Conservation (phyloP, 2,113 vertebrate species). For the Podarcis raffonei region DNA sequence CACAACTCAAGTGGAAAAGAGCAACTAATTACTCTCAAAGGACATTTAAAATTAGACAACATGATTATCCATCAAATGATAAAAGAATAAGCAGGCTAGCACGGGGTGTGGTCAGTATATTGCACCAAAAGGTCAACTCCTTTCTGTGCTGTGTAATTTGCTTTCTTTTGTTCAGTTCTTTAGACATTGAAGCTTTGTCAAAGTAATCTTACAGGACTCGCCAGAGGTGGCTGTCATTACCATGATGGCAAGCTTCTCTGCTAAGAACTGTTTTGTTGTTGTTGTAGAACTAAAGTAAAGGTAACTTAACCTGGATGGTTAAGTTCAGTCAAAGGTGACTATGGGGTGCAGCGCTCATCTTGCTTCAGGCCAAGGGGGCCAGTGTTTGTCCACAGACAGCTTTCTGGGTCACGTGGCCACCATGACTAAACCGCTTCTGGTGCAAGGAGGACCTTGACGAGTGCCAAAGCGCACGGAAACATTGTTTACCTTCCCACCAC, state of each 20-base stretch:
- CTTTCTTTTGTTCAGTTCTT: background rate
- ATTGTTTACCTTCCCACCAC: too few species aligned
- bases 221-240: background rate
- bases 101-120: background rate
- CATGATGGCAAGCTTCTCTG: background rate
- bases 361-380: too few species aligned
- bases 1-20: background rate
- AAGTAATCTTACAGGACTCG: background rate
- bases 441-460: too few species aligned
- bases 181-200: background rate
- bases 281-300: too few species aligned
- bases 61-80: background rate
- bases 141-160: background rate
- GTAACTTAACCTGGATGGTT: too few species aligned
- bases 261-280: background rate
- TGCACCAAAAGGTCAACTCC: slow-evolving; percentile 10
- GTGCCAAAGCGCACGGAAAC: too few species aligned
- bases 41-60: slow-evolving; percentile 8
- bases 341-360: too few species aligned
- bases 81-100: slow-evolving; percentile 15
- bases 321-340: too few species aligned
- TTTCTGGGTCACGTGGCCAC: too few species aligned
- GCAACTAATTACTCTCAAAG: slow-evolving; percentile 16
- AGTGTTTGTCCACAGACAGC: too few species aligned
- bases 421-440: too few species aligned